Conservation (phyloP, 2,113 vertebrate species). For the Laterallus jamaicensis region DNA sequence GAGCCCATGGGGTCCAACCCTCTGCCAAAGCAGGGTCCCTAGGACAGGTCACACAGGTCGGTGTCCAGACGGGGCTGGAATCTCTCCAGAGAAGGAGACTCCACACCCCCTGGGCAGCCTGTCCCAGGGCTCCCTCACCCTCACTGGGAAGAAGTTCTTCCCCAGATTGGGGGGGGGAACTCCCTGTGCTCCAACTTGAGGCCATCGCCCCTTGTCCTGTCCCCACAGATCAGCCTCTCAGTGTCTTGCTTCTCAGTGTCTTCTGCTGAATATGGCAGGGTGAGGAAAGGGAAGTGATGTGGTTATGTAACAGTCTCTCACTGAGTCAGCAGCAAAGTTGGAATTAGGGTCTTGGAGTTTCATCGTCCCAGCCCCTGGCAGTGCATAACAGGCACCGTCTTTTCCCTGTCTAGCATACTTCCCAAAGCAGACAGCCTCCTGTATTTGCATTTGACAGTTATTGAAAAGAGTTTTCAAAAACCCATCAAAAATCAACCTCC, state of each 20-base stretch:
- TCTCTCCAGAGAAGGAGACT: too few species aligned
- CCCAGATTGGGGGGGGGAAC: too few species aligned
- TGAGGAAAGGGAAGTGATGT: accelerated
- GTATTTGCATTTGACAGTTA: neutral
- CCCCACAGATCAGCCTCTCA: neutral
- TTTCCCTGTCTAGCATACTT: neutral
- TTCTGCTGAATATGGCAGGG: neutral
- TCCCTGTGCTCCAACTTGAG: too few species aligned
- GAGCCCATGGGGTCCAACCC: too few species aligned
- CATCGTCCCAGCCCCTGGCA: neutral
- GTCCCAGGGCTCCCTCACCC: too few species aligned
- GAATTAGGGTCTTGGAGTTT: neutral
- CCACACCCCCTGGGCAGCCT: too few species aligned
- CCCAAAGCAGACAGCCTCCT: neutral
- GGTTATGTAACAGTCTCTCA: accelerated
- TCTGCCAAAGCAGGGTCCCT: too few species aligned
- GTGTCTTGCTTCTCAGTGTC: accelerated
- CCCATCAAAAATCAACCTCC: neutral
- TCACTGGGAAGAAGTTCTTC: too few species aligned
- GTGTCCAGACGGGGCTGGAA: too few species aligned
- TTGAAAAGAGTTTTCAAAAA: neutral
- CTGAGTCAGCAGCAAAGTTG: constrained; percentile 5
- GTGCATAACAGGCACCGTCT: neutral
- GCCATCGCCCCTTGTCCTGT: too few species aligned
- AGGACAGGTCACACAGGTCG: too few species aligned